A percentile compares a stretch with the other conserved stretches of the same genome.
Conservation (phyloP, 2,797 vertebrate genomes). For the Arremon brunneinucha region DNA sequence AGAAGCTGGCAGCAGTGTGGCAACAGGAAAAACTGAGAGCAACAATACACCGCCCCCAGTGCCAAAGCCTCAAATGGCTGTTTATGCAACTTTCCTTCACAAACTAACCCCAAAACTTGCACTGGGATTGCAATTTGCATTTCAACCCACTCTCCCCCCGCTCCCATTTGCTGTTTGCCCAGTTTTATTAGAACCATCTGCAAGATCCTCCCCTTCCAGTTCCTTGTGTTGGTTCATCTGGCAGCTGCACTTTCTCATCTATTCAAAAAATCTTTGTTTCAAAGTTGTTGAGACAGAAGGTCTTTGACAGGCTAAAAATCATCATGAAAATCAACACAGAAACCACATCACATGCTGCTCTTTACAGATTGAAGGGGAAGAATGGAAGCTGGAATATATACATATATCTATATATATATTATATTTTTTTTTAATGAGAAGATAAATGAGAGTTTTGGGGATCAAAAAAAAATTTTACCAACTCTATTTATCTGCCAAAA, state of each 20-base stretch:
- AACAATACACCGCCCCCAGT: background rate
- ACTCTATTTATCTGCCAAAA: background rate
- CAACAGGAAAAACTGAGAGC: background rate
- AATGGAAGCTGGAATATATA: background rate
- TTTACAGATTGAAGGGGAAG: background rate
- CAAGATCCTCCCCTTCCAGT: slow-evolving; percentile 2
- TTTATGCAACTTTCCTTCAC: background rate
- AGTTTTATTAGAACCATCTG: slow-evolving; percentile 58
- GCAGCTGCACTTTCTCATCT: slow-evolving; percentile 41
- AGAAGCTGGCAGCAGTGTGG: background rate
- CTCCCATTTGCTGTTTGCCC: background rate
- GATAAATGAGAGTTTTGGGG: background rate
- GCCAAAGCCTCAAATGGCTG: background rate
- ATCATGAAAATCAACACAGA: slow-evolving; percentile 42
- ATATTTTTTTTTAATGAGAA: background rate
- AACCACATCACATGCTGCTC: background rate
- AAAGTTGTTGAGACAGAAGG: slow-evolving; percentile 30
- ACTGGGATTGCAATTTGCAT: background rate
- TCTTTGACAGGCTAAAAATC: slow-evolving; percentile 40
- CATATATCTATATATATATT: background rate
- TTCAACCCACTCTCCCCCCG: background rate
- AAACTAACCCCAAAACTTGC: background rate
- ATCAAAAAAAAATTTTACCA: background rate
- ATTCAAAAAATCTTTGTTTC: slow-evolving; percentile 32
- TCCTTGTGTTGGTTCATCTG: background rate